These are phyloP conservation scores for Gortyna flavago DNA, from an alignment of 2,888 invertebrate species.

Conservation along the genomic window DNA sequence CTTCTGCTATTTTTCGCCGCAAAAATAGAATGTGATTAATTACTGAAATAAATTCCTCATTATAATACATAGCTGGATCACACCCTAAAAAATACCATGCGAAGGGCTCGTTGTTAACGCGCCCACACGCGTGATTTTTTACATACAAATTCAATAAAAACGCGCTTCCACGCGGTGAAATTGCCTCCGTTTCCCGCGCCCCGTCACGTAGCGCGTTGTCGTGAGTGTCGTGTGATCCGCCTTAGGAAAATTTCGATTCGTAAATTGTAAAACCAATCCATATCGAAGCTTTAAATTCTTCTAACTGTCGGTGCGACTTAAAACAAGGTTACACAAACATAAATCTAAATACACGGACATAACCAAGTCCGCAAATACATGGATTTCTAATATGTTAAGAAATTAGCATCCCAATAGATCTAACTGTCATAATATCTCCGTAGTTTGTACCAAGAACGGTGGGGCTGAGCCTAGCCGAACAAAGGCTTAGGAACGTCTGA, in stretches of 20 bases:
- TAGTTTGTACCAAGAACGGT: constrained; percentile 24
- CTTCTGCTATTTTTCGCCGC: background rate
- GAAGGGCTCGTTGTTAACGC: background rate
- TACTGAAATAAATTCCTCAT: background rate
- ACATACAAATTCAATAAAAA: background rate
- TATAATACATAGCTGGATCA: background rate
- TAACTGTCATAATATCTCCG: constrained; percentile 7
- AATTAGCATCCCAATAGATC: constrained; percentile 51
- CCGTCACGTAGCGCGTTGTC: background rate
- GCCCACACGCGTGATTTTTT: background rate
- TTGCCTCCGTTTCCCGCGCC: background rate
- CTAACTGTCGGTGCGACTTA: background rate
- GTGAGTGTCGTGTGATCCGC: background rate
- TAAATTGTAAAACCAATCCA: background rate
- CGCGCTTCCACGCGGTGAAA: background rate
- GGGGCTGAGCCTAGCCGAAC: constrained; percentile 52
- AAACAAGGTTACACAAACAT: background rate
- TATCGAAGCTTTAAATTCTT: background rate
- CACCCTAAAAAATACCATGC: background rate
- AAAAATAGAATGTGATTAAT: background rate
- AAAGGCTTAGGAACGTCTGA: constrained; percentile 54
- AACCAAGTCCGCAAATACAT: background rate
- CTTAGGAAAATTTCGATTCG: background rate
- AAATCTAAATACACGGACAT: background rate
- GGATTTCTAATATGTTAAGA: constrained; percentile 17